Percentiles rank a stretch among this genome's conserved stretches.
phyloP scores from a whole-genome alignment of 1,140 invertebrate species.

The Apis dorsata region DNA sequence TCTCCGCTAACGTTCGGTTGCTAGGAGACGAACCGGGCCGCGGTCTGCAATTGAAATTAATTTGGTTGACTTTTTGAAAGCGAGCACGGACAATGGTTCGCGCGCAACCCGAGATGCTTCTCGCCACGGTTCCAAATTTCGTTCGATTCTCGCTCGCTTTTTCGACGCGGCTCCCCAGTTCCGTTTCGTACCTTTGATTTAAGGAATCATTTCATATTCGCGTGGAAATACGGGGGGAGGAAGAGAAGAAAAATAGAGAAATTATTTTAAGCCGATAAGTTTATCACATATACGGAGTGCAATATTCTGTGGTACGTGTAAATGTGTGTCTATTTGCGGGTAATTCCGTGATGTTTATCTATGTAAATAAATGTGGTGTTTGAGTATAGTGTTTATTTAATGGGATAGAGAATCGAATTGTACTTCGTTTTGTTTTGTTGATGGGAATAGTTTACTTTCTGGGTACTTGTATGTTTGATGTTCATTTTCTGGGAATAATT shows the following conservation, averaged over 20 bases:
- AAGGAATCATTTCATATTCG: not conserved
- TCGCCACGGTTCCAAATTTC: not conserved
- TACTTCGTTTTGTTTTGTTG: not conserved
- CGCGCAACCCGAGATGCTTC: not conserved
- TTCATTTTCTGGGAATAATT: too few species aligned
- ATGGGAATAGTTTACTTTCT: not conserved
- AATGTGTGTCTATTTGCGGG: not conserved
- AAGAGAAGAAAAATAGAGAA: not conserved
- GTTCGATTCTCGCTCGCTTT: not conserved
- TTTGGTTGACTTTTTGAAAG: constrained; percentile 33
- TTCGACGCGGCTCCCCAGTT: not conserved
- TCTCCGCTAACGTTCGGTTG: constrained; percentile 27
- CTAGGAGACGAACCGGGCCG: constrained; percentile 30
- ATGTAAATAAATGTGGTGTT: constrained; percentile 8
- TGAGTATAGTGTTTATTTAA: not conserved
- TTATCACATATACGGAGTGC: not conserved
- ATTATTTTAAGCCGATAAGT: not conserved
- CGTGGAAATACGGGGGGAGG: accelerated
- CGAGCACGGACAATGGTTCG: not conserved
- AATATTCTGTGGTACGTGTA: not conserved
- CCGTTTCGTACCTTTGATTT: not conserved
- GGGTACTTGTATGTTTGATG: not conserved
- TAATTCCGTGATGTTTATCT: constrained; percentile 1
- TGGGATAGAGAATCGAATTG: not conserved
- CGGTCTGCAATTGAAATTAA: constrained; percentile 42